Base-by-base conservation (phyloP, 2,113 vertebrate species). In the Myrmecophaga tridactyla region DNA sequence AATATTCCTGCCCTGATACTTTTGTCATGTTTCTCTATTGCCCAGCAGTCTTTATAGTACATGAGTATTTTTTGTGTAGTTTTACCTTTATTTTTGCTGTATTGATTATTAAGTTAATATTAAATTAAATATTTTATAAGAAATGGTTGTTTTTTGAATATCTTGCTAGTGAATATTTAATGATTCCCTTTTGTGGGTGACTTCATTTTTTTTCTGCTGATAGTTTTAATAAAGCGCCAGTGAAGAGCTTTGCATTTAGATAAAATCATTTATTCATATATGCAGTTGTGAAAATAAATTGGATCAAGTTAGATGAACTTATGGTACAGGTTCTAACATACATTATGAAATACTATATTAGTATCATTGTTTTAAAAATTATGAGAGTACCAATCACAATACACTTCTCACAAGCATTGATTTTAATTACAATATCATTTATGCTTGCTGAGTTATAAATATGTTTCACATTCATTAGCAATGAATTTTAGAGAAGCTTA, bases 371-470 rank as follows among this genome's bases (percentile, higher is more conserved):
- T 23, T n/a, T 94, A 29, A 70, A 41, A 76, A 69, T 58, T 41
- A n/a, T 67, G 34, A 58, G 31, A 72, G 14, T n/a, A 18, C 41
- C 4, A 25, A 13, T 67, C 62, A 81, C 4, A 62, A 10, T 58
- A 73, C 4, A 60, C 8, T 86, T 85, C 34, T 56, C 10, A 83
- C 3, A 27, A 82, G 2, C 21, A 41, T 36, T 91, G 31, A 58
- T 83, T 86, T 90, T 72, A 95, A 89, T 76, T 85, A 67, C 11
- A 41, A 14, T 75, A 48, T 31, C 3, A 34, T 29, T 89, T 89
- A 21, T 69, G 3, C 34, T 5, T 53, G 39, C 12, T 53, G 46
- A 92, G 46, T 85, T 90, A 31, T 34, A 51, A 69, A n/a, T 80
- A 29, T 0, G 34, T 6, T 46, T n/a, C 76, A 75, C 21, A 75